Conservation (phyloP, 92 coral and sea anemone species). For the Zoanthus solanderi region DNA sequence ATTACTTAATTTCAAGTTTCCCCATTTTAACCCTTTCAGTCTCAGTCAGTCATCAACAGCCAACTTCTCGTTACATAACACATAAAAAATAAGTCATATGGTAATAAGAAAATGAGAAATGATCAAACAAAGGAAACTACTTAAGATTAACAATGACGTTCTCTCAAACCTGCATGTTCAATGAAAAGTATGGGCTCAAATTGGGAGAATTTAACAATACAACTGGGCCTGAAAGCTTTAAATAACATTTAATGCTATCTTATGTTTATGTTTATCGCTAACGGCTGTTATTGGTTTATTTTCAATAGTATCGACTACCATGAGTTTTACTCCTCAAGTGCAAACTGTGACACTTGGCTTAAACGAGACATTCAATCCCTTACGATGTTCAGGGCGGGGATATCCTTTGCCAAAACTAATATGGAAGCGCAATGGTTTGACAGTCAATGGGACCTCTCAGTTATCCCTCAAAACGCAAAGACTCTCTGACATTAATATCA, state of each 20-base stretch:
- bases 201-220: too few relatives aligned
- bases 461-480: not conserved
- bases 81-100: too few relatives aligned
- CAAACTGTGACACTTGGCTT: not conserved
- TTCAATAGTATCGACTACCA: not conserved
- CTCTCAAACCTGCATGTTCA: too few relatives aligned
- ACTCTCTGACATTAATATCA: not conserved
- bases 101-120: too few relatives aligned
- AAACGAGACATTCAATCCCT: not conserved
- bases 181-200: too few relatives aligned
- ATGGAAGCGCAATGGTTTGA: not conserved
- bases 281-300: not conserved
- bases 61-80: too few relatives aligned
- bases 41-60: too few relatives aligned
- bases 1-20: too few relatives aligned
- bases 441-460: not conserved
- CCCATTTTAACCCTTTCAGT: too few relatives aligned
- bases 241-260: not conserved
- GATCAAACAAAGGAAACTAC: too few relatives aligned
- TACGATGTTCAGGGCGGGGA: slow-evolving; percentile 5
- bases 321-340: not conserved
- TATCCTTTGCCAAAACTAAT: not conserved
- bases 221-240: too few relatives aligned
- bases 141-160: too few relatives aligned
- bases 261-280: not conserved